Base-by-base conservation (phyloP, 1,140 invertebrate species). In the Drosophila obscura region DNA sequence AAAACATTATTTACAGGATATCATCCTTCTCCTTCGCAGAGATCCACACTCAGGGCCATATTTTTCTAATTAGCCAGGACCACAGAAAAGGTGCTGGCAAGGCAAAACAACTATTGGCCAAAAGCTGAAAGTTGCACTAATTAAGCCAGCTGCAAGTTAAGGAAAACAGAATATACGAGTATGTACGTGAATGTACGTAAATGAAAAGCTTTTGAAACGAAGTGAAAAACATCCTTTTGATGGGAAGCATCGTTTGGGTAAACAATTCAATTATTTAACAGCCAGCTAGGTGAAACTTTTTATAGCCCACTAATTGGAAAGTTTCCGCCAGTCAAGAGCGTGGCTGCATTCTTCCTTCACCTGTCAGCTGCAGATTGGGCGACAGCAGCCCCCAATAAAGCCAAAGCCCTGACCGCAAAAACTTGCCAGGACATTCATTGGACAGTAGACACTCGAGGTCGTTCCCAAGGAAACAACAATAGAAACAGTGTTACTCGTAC, bases 1-100 rank as follows among this genome's bases (percentile, higher is more conserved):
- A 73, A 82, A 83, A 69, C 75, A 82, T 73, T 55, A 82, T 78
- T 50, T 60, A 13, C 72, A 73, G 77, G 77, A 80, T 65, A 77
- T 85, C 73, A 77, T 85, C 73, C 80, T 59, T 63, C 55, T 60
- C 53, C 63, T 73, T 44, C 59, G 7, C n/a, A 48, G 31, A 55
- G 35, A 49, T 62, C 69, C 73, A 56, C 67, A 73, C 50, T 64
- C 59, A 46, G 74, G 46, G 43, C 58, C 53, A 28, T 55, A 16
- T 55, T 59, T 67, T 74, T 74, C 66, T 80, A 84, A 84, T 84
- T 84, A 80, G 72, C 77, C 35, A 11, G 11, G 35, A 39, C 35
- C 35, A 39, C 11, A 39, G 35, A 39, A 39, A 39, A 39, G 26
- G 67, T 65, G 60, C 52, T 43, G 60, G 48, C 72, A 16, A 39